Evolutionary conservation across 2,113 vertebrate genomes (phyloP).

Genomic region (Sigmodon hispidus): DNA sequence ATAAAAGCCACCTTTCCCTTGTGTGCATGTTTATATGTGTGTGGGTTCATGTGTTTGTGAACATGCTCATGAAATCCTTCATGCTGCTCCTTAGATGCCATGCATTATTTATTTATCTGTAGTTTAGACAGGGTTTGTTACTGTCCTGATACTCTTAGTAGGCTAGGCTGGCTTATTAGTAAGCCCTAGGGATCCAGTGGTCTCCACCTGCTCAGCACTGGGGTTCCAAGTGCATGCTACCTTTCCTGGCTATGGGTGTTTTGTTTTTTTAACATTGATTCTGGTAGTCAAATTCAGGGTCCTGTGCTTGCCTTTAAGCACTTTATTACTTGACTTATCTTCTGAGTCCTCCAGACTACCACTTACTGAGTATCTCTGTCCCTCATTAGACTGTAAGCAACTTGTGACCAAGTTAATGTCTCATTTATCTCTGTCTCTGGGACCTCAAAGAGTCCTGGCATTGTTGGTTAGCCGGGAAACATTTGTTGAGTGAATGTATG

Average conservation of each 20-base stretch:
- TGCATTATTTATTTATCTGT: background rate
- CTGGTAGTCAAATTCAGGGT: background rate
- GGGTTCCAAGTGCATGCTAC: background rate
- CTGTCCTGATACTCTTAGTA: background rate
- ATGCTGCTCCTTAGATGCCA: background rate
- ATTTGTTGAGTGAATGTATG: background rate
- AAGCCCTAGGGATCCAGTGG: background rate
- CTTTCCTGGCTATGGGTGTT: background rate
- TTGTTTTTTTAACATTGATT: background rate
- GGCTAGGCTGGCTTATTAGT: background rate
- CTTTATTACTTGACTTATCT: background rate
- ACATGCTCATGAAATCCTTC: background rate
- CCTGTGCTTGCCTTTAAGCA: background rate
- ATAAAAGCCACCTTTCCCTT: background rate
- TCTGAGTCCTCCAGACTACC: background rate
- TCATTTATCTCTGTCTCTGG: background rate
- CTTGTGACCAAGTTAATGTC: slow-evolving; percentile 23
- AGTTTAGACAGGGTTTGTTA: background rate
- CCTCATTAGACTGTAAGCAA: background rate
- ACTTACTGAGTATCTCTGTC: slow-evolving; percentile 1
- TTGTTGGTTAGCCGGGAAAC: background rate
- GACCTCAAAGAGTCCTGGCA: background rate
- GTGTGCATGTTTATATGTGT: background rate
- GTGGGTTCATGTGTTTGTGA: background rate
- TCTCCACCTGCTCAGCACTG: background rate